Evolutionary conservation across 2,888 invertebrate species (phyloP), one percentile per base, ranked within the genome.

Genomic region (Andrena flavipes): DNA sequence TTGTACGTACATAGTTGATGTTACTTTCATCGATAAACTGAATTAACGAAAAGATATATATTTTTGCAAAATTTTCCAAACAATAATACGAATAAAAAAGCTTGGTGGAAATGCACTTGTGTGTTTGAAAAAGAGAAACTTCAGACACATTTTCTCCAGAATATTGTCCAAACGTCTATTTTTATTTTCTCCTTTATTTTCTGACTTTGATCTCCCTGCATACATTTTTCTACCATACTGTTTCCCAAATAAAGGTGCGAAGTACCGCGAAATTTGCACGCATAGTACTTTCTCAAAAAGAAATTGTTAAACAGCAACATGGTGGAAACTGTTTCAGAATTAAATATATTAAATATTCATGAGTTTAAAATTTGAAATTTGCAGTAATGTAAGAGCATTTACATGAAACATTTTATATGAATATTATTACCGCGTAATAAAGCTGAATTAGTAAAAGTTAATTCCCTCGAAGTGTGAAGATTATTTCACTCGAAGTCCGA

Each of bases 161-260:
- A 54, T 35, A 42, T 56, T 35, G 35, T 26, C 13, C 26, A 35
- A 3, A 4, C 16, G 4, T 4, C 29, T 13, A 16, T 56, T 64
- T 42, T 29, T 16, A 20, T 42, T 54, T 23, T 2, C 8, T 13
- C 10, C 26, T 56, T 35, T 29, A 33, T 35, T 35, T 69, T 42
- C 69, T 69, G 59, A 70, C 60, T 30, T n/a, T 3, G 30, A 65
- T 65, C 64, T 73, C 20, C 10, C 30, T 30, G 8, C 16, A 1
- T 13, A 16, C 16, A 49, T 29, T 30, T 51, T 51, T 30, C 51
- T n/a, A 30, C 6, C n/a, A 20, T 6, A 20, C 20, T 13, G n/a
- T 33, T 51, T 51, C 2, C n/a, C 20, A 51, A 29, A 10, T 10
- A 30, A 67, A 5, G 51, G 1, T 35, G 26, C 6, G 42, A 1